phyloP scores from a whole-genome alignment of 2,888 invertebrate genomes.

The Diarsia mendica region DNA sequence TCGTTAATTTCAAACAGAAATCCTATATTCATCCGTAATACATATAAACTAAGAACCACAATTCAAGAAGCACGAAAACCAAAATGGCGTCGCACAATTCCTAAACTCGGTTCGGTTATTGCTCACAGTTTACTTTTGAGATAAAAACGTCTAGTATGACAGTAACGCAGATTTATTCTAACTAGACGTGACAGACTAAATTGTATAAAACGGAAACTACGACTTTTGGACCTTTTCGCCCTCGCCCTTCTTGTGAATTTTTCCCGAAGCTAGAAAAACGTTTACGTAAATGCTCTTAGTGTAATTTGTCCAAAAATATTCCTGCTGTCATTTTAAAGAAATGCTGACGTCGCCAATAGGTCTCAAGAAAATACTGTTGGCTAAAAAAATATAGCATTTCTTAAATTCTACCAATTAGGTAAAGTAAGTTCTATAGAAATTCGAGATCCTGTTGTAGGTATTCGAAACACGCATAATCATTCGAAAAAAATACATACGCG shows the following conservation, averaged over 20 bases:
- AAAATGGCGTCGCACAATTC: constrained; percentile 74
- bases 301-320: constrained; percentile 40
- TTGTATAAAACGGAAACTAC: constrained; percentile 50
- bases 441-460: not conserved
- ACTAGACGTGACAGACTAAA: constrained; percentile 67
- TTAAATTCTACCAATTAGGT: constrained; percentile 1
- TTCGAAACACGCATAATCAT: not conserved
- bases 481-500: not conserved
- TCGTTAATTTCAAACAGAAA: constrained; percentile 87
- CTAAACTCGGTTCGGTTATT: constrained; percentile 73
- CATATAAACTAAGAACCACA: constrained; percentile 73
- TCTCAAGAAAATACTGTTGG: constrained; percentile 1
- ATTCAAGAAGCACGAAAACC: constrained; percentile 65
- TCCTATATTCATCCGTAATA: constrained; percentile 71
- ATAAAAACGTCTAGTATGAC: constrained; percentile 80
- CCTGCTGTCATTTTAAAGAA: constrained; percentile 8
- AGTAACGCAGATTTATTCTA: constrained; percentile 68
- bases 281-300: constrained; percentile 38
- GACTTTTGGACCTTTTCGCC: constrained; percentile 35
- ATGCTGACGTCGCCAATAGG: constrained; percentile 3
- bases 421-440: not conserved
- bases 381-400: not conserved
- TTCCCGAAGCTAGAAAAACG: constrained; percentile 29
- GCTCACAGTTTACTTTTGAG: constrained; percentile 80
- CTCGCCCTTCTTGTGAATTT: constrained; percentile 37